Percentiles rank a stretch among this genome's conserved stretches.
These are phyloP conservation scores for Stichopus chloronotus DNA, from an alignment of 35 echinoderm and acorn worm genomes.

Conservation along the genomic window DNA sequence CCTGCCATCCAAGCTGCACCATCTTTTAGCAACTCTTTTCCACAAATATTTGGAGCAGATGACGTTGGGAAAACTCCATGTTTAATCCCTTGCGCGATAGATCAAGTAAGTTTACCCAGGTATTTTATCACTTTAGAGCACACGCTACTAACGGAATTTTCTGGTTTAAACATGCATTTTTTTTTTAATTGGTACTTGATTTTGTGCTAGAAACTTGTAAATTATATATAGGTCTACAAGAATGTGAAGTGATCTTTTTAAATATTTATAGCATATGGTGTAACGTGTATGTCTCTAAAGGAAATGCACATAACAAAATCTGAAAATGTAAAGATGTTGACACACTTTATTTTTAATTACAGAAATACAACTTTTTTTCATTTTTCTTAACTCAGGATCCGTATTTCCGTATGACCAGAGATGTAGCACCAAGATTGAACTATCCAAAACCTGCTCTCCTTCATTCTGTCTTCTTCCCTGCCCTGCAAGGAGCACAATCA, in stretches of 20 bases:
- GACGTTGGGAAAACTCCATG: constrained; percentile 45
- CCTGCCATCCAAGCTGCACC: too few species aligned
- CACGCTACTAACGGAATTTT: too few species aligned
- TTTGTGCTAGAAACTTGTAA: background rate
- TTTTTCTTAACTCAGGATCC: constrained; percentile 47
- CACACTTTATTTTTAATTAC: background rate
- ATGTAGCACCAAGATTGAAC: constrained; percentile 63
- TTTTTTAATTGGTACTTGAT: background rate
- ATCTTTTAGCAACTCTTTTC: constrained; percentile 68
- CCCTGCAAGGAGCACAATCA: constrained; percentile 65
- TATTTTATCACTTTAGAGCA: too few species aligned
- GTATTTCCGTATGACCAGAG: constrained; percentile 74
- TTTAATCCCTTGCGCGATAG: too few species aligned
- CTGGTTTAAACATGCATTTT: too few species aligned
- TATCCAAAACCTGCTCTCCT: constrained; percentile 73
- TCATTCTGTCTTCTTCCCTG: constrained; percentile 71
- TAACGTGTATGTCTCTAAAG: background rate
- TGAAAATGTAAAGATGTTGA: background rate
- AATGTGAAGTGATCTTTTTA: background rate
- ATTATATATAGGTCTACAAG: background rate
- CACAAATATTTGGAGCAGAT: constrained; percentile 59
- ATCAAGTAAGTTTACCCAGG: constrained; percentile 74
- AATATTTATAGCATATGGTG: background rate
- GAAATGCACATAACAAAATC: too few species aligned
- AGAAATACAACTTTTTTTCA: constrained; percentile 9